Percentiles rank a stretch among this genome's conserved stretches.
phyloP scores from a whole-genome alignment of 2,113 vertebrate species.

The Calyptommatus sinebrachiatus region DNA sequence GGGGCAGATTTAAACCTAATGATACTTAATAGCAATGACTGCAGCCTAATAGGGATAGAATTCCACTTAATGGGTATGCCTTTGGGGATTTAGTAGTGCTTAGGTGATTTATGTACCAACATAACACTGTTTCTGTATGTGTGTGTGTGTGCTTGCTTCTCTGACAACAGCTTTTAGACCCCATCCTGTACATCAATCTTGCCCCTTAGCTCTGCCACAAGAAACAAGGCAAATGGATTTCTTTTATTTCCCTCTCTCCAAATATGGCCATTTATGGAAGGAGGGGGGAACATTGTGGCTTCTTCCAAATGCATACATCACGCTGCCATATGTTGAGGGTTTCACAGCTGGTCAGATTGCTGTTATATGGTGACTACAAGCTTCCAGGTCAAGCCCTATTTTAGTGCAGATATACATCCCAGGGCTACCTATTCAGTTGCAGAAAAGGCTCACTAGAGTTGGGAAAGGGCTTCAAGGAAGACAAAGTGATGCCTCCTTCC shows the following conservation, averaged over 20 bases:
- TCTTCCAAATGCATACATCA: neutral
- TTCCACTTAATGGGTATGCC: slow-evolving; percentile 45
- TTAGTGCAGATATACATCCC: slow-evolving; percentile 39
- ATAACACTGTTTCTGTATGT: slow-evolving; percentile 53
- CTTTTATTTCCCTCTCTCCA: slow-evolving; percentile 18
- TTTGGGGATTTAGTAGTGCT: slow-evolving; percentile 56
- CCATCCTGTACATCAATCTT: slow-evolving; percentile 41
- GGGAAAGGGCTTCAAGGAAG: slow-evolving; percentile 25
- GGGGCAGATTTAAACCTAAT: slow-evolving; percentile 70
- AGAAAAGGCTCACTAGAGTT: neutral
- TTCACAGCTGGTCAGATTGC: slow-evolving; percentile 44
- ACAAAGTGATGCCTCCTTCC: neutral
- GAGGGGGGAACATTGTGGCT: slow-evolving; percentile 19
- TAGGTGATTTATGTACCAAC: slow-evolving; percentile 50
- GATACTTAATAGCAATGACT: slow-evolving; percentile 58
- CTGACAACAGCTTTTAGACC: slow-evolving; percentile 44
- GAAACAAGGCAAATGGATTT: slow-evolving; percentile 28
- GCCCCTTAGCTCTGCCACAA: slow-evolving; percentile 53
- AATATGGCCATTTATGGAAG: slow-evolving; percentile 3
- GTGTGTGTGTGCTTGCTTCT: slow-evolving; percentile 53
- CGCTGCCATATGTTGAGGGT: slow-evolving; percentile 33
- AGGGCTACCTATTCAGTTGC: neutral
- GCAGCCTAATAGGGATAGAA: slow-evolving; percentile 44
- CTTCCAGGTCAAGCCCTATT: slow-evolving; percentile 39
- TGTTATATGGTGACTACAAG: slow-evolving; percentile 13